Base-by-base conservation (phyloP, 2,888 invertebrate genomes). In the Pseudoips prasinana region DNA sequence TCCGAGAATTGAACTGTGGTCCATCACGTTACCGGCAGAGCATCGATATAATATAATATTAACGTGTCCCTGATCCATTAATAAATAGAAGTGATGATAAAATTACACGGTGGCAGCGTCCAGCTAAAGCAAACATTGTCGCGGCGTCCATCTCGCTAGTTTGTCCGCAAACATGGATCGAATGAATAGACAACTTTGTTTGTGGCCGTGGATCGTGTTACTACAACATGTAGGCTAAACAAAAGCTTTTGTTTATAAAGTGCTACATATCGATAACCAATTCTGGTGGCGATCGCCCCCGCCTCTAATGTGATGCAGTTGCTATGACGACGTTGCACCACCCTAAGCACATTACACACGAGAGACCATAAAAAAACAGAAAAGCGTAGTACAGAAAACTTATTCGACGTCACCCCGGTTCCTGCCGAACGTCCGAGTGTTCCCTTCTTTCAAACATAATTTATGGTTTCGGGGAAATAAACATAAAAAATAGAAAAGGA, bases 401-500 rank as follows among this genome's bases (percentile, higher is more conserved):
- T 76, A 73, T 73, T 78, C 70, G 77, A 71, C 71, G 68, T 80
- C 79, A 77, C 85, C 86, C 83, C 78, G 83, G 80, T 80, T 82
- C 81, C 82, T 84, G 87, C 81, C 83, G 74, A 72, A 73, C 77
- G 88, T 87, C 88, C 88, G 84, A 86, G 82, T 77, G 80, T 83
- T 86, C 89, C 89, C 89, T 89, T 79, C 87, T 85, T 87, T 85
- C 89, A 87, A 89, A 89, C 88, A 82, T 89, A 86, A 89, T 89
- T 89, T 89, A 89, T 89, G 88, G 84, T 88, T 83, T 86, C 78
- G 81, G 85, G 88, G 88, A 89, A 89, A 89, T 89, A 89, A 89
- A 89, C 88, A 89, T 89, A 88, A 89, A 89, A 89, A 88, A 87
- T 87, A 86, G 88, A 85, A 87, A 86, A 88, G 86, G 88, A 87